Evolutionary conservation across 2,888 invertebrate species (phyloP).

Genomic region (Papilio gigon): DNA sequence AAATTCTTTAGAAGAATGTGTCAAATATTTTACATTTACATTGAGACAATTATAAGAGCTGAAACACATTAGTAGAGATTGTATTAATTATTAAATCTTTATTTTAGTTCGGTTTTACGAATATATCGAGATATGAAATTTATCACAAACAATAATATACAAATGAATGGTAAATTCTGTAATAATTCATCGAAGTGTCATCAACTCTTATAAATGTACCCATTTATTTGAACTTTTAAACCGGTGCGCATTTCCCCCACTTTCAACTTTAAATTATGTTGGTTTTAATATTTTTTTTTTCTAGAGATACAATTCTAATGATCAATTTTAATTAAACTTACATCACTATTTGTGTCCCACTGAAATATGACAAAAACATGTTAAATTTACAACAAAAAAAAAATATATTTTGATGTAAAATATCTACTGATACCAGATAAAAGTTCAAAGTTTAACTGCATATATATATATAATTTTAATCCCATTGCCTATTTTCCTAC

Average conservation of each 20-base stretch:
- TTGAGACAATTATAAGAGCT: constrained; percentile 20
- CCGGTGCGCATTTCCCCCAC: constrained; percentile 2
- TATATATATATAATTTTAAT: neutral
- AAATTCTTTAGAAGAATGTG: constrained; percentile 5
- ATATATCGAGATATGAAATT: neutral
- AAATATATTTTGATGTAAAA: neutral
- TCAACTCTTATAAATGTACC: constrained; percentile 16
- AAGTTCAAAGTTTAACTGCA: constrained; percentile 14
- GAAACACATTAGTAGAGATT: neutral
- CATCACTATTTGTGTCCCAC: constrained; percentile 40
- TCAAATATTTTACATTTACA: neutral
- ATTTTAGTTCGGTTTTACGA: neutral
- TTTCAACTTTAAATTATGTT: neutral
- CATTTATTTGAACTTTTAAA: constrained; percentile 30
- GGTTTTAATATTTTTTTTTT: neutral
- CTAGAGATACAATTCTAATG: neutral
- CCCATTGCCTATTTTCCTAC: neutral
- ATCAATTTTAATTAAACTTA: constrained; percentile 31
- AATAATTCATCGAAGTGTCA: neutral
- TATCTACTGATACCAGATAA: constrained; percentile 9
- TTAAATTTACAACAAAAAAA: too few relatives aligned
- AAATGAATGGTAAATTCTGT: neutral
- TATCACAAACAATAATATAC: neutral
- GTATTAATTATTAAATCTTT: neutral
- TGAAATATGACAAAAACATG: constrained; percentile 33